Base-by-base conservation (phyloP, 2,888 invertebrate genomes). In the Euplexia lucipara region DNA sequence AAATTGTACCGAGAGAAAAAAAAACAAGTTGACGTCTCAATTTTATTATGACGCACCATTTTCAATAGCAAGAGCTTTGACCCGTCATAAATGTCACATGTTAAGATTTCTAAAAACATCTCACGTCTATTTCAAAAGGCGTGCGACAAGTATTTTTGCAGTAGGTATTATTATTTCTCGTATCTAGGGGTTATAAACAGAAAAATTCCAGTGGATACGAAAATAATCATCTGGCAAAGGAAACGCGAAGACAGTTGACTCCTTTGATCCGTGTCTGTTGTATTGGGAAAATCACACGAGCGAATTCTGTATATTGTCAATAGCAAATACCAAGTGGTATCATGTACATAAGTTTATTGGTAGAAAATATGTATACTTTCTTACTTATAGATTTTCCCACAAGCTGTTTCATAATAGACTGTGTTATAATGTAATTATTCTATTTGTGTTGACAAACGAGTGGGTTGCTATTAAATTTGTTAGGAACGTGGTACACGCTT, bases 211-310 rank as follows among this genome's bases (percentile, higher is more conserved):
- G 32, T 44, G 26, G 39, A 52, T 49, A 56, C 44, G 39, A 71
- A 66, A 68, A 66, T 64, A 79, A 66, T 63, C 65, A 39, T 48
- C 37, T 47, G 26, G 49, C 22, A 53, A 69, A 76, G 58, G 49
- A 54, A 72, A 26, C 18, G 20, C 48, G 52, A 6, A 16, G 58
- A 61, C 42, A 61, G 51, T 51, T 39, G 56, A 44, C 34, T 64
- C 47, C 62, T 76, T 72, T 78, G 80, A 77, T 73, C 70, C 52
- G 47, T 58, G 42, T 80, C 58, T 32, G 49, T 47, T 37, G 54
- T 68, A 52, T 72, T 49, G 34, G 47, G 49, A 61, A 70, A 63
- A 62, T 68, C 57, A 58, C 60, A 65, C 39, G 44, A 49, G 18
- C 44, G 14, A 57, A 47, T 32, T 39, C 53, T 58, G 57, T 39